These are phyloP conservation scores for Vollenhovia emeryi DNA, from an alignment of 1,140 invertebrate species.

Conservation along the genomic window DNA sequence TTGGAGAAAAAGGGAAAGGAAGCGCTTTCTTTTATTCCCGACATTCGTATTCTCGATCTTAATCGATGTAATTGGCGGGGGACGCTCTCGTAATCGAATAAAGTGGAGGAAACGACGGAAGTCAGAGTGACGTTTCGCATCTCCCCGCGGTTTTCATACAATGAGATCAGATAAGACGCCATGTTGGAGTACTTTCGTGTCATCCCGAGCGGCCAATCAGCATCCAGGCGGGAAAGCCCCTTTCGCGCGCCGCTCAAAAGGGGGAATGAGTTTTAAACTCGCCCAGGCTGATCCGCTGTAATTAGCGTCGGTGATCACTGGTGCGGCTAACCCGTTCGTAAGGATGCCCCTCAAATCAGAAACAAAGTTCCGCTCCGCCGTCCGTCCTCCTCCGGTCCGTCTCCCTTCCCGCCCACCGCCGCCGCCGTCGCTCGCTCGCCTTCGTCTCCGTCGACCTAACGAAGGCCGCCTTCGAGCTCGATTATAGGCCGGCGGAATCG, in stretches of 20 bases:
- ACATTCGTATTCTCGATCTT: not conserved
- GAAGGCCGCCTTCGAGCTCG: conserved; percentile 63
- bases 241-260: conserved; percentile 77
- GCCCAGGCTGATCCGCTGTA: conserved; percentile 82
- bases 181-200: conserved; percentile 84
- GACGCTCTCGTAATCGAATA: conserved; percentile 42
- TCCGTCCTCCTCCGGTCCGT: conserved; percentile 37
- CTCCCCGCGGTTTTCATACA: conserved; percentile 41
- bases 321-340: conserved; percentile 81
- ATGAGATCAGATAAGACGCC: conserved; percentile 85
- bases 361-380: conserved; percentile 71
- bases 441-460: conserved; percentile 43
- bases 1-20: not conserved
- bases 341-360: conserved; percentile 80
- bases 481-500: conserved; percentile 76
- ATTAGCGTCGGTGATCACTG: conserved; percentile 84
- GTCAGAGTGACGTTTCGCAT: conserved; percentile 66
- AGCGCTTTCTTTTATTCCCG: not conserved
- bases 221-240: conserved; percentile 75
- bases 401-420: not conserved
- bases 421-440: not conserved
- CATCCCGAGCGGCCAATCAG: conserved; percentile 82
- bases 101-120: conserved; percentile 45
- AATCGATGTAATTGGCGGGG: conserved; percentile 2
- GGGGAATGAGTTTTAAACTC: conserved; percentile 84